These are phyloP conservation scores for Phocoena phocoena DNA, from an alignment of 2,113 vertebrate genomes.

Conservation along the genomic window DNA sequence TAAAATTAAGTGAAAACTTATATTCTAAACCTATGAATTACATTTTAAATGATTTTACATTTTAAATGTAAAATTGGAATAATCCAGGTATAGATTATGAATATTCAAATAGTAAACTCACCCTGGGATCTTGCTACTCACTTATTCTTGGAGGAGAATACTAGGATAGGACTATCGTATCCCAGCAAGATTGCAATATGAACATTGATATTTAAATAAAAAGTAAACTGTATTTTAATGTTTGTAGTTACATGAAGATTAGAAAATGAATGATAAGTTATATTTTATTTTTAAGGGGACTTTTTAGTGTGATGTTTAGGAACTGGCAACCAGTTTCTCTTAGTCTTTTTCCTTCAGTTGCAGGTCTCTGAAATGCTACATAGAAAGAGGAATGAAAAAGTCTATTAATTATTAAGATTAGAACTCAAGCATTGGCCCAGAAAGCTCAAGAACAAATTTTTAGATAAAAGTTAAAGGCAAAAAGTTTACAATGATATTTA, in stretches of 20 bases:
- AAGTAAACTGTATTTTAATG: constrained; percentile 72
- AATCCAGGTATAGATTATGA: not conserved
- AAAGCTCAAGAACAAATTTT: constrained; percentile 22
- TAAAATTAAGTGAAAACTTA: constrained; percentile 23
- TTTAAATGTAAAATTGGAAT: not conserved
- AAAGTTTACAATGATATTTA: not conserved
- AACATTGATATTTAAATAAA: constrained; percentile 55
- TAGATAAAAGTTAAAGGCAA: constrained; percentile 57
- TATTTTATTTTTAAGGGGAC: not conserved
- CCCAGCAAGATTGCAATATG: constrained; percentile 46
- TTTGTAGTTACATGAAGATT: constrained; percentile 61
- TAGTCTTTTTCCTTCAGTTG: not conserved
- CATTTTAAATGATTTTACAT: not conserved
- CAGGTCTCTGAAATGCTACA: not conserved
- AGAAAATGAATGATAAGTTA: not conserved
- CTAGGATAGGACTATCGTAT: constrained; percentile 59
- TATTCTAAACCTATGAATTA: not conserved
- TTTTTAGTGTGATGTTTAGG: not conserved
- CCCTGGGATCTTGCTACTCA: constrained; percentile 17
- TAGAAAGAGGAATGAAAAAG: not conserved
- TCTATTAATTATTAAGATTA: constrained; percentile 45
- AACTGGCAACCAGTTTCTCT: not conserved
- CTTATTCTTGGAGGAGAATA: not conserved
- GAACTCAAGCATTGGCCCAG: not conserved
- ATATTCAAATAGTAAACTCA: not conserved